A percentile compares a stretch with the other conserved stretches of the same genome.
Conservation (phyloP, 2,113 vertebrate species). For the Plecturocebus donacophilus region DNA sequence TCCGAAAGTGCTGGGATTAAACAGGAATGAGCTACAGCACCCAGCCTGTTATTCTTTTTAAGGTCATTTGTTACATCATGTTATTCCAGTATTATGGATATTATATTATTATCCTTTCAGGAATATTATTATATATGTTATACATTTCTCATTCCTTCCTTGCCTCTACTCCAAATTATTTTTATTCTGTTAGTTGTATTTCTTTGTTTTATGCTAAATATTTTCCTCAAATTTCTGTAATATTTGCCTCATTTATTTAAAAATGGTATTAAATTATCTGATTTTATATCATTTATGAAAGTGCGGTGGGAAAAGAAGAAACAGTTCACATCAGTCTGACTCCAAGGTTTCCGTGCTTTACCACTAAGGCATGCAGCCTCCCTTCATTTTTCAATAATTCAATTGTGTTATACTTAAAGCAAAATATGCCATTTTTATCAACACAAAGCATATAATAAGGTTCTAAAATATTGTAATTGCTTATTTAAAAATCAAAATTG, state of each 20-base stretch:
- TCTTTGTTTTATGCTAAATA: not conserved
- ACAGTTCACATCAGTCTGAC: not conserved
- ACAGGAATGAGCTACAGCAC: too few species aligned
- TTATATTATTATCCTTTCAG: not conserved
- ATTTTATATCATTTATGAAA: not conserved
- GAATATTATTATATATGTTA: not conserved
- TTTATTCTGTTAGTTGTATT: not conserved
- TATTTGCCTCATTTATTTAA: not conserved
- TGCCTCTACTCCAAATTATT: not conserved
- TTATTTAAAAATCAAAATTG: not conserved
- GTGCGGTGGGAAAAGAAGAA: too few species aligned
- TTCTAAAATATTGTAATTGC: not conserved
- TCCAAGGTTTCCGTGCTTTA: not conserved
- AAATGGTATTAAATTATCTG: not conserved
- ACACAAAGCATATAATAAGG: not conserved
- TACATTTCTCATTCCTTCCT: not conserved
- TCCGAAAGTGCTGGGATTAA: too few species aligned
- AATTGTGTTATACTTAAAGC: not conserved
- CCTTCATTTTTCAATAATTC: not conserved
- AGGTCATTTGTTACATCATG: not conserved
- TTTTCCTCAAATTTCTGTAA: not conserved
- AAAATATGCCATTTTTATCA: not conserved
- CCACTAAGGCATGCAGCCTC: too few species aligned
- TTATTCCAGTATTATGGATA: not conserved
- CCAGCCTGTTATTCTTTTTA: not conserved